Evolutionary conservation across 2,888 invertebrate genomes (phyloP), one percentile per base, ranked within the genome.

Genomic region (Leucania comma): DNA sequence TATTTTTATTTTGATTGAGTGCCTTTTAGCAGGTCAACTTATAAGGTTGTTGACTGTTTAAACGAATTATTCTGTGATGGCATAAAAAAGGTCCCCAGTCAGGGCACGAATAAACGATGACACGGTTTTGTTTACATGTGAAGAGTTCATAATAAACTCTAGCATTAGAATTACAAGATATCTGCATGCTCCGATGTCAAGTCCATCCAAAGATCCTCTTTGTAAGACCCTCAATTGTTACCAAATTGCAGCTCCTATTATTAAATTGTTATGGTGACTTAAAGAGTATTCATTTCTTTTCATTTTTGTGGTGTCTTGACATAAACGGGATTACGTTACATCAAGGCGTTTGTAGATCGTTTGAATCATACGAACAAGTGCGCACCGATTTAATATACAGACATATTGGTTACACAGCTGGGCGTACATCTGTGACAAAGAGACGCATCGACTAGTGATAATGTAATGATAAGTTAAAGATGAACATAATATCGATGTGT

Each of bases 331-430:
- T 75, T 58, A 48, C n/a, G 35, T 70, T 66, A 60, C 35, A 29
- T 68, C 70, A 83, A 69, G 35, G 71, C 67, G 29, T 60, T 81
- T 69, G 69, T 51, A 50, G 3, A 59, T 57, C 29, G 50, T 63
- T 68, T 76, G 66, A 70, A 84, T 84, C 65, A 72, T 63, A 69
- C 72, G 75, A 65, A 81, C 75, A 81, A 73, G 57, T 69, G 68
- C 71, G 38, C 75, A 63, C 46, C 54, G 51, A 83, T 82, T 81
- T 70, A 83, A 83, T 83, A 83, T 59, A 62, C 57, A 68, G 48
- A 56, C 51, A 50, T 64, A 77, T 72, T 48, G 54, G 51, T 72
- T 60, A 65, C 60, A 58, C 48, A 56, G 32, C 48, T 68, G 50
- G 29, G 12, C 29, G 24, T 46, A 74, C 35, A 53, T 46, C 48